phyloP scores from a whole-genome alignment of 2,888 invertebrate genomes.

The Nasonia oneida region DNA sequence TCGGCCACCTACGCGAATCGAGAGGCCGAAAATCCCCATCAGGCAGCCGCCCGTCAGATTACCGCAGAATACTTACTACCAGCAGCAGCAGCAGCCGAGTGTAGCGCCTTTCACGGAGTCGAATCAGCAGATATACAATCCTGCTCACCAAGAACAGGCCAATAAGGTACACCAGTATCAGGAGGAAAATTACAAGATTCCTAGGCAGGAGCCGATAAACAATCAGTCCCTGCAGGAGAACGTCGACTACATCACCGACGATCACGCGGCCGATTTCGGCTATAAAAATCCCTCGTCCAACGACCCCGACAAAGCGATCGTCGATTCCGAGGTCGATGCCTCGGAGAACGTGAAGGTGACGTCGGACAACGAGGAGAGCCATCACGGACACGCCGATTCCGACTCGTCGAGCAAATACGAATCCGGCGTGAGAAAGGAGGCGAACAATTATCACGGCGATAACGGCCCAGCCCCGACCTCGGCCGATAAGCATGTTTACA shows the following conservation, averaged over 20 bases:
- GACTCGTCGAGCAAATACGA: slow-evolving; percentile 28
- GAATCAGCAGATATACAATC: slow-evolving; percentile 23
- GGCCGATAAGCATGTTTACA: neutral
- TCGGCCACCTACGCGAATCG: slow-evolving; percentile 70
- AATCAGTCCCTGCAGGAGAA: slow-evolving; percentile 24
- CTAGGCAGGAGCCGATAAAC: slow-evolving; percentile 2
- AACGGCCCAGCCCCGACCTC: neutral
- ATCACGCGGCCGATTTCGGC: slow-evolving; percentile 22
- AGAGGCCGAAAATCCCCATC: slow-evolving; percentile 67
- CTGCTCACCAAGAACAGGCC: slow-evolving; percentile 22
- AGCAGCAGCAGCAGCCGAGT: slow-evolving; percentile 39
- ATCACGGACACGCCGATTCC: neutral
- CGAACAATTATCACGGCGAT: slow-evolving; percentile 21
- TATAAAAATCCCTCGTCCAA: slow-evolving; percentile 29
- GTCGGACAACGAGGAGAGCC: slow-evolving; percentile 44
- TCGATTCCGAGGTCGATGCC: slow-evolving; percentile 68
- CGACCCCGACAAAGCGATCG: slow-evolving; percentile 47
- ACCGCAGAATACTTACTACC: slow-evolving; percentile 62
- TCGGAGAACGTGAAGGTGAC: slow-evolving; percentile 69
- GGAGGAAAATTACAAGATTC: slow-evolving; percentile 36
- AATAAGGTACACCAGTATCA: slow-evolving; percentile 27
- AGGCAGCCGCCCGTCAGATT: slow-evolving; percentile 62
- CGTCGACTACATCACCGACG: slow-evolving; percentile 22
- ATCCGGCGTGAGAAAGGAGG: slow-evolving; percentile 13
- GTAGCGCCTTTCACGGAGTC: slow-evolving; percentile 26